phyloP scores from a whole-genome alignment of 2,797 vertebrate species.

The Brotula barbata region DNA sequence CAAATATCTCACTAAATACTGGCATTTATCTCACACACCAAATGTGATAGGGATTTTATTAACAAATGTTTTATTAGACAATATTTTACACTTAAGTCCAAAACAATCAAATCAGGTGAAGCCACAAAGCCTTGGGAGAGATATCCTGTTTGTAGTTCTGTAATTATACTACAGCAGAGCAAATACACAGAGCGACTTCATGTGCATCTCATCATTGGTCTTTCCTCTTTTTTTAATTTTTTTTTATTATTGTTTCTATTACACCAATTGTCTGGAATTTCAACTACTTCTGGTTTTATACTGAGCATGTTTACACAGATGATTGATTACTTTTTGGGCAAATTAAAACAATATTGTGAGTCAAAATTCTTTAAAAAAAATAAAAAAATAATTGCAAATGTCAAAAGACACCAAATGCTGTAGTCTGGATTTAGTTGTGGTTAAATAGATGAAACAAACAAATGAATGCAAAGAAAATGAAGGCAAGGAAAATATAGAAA shows the following conservation, averaged over 20 bases:
- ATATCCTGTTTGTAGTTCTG: slow-evolving; percentile 18
- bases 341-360: background rate
- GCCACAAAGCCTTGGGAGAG: slow-evolving; percentile 9
- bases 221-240: no score
- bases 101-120: slow-evolving; percentile 46
- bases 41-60: slow-evolving; percentile 49
- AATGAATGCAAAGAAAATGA: no score
- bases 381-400: background rate
- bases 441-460: no score
- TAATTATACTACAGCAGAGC: slow-evolving; percentile 16
- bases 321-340: background rate
- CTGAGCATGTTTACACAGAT: slow-evolving; percentile 19
- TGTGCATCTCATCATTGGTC: background rate
- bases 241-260: no score
- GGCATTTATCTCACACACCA: slow-evolving; percentile 52
- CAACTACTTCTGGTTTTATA: slow-evolving; percentile 2
- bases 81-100: slow-evolving; percentile 61
- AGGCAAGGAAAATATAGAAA: no score
- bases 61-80: slow-evolving; percentile 73
- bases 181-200: slow-evolving; percentile 19
- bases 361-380: no score
- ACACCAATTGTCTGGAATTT: no score
- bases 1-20: slow-evolving; percentile 29
- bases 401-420: background rate
- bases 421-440: background rate